Percentiles rank a stretch among this genome's conserved stretches.
Evolutionary conservation across 2,113 vertebrate genomes (phyloP).

Genomic region (Etheostoma cragini): DNA sequence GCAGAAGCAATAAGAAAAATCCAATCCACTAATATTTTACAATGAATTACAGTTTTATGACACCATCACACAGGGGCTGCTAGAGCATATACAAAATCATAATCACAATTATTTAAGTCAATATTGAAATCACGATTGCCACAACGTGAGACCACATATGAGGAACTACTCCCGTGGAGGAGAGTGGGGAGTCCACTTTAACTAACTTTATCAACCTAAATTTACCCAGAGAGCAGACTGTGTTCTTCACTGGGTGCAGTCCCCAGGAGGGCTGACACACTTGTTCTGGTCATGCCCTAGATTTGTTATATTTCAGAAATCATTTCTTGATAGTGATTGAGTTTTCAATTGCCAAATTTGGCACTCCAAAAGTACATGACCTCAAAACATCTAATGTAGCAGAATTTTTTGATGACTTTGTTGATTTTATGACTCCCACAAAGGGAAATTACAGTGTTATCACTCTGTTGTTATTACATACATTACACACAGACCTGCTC

Average conservation of each 20-base stretch:
- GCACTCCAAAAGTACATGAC: constrained; percentile 12
- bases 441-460: too few species aligned
- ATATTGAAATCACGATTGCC: too few species aligned
- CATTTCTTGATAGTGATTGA: constrained; percentile 23
- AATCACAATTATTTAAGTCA: too few species aligned
- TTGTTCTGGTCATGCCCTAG: constrained; percentile 63
- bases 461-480: too few species aligned
- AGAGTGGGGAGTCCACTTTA: background rate
- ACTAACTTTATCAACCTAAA: constrained; percentile 38
- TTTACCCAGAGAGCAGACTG: constrained; percentile 31
- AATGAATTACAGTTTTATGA: background rate
- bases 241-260: constrained; percentile 17
- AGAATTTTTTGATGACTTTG: too few species aligned
- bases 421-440: too few species aligned
- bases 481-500: too few species aligned
- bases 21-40: background rate
- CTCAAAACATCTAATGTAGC: constrained; percentile 25
- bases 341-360: constrained; percentile 15
- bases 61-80: too few species aligned
- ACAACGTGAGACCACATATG: background rate
- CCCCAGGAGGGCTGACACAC: constrained; percentile 55
- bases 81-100: too few species aligned
- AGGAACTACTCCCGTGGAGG: background rate
- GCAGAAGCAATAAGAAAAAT: background rate
- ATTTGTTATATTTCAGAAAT: constrained; percentile 54